phyloP scores from a whole-genome alignment of 2,113 vertebrate species.

The western clawed frog (Xenopus tropicalis) region UCB_Xtro_10.0 CM004447.2:77536501-77537000 shows the following conservation, averaged over 20 bases:
- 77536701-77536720: constrained; percentile 11
- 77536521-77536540: constrained; percentile 9
- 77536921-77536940: neutral
- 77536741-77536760: constrained; percentile 6
- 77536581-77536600: constrained; percentile 28
- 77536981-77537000: neutral
- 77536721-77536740: neutral
- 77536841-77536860: neutral
- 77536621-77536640: neutral
- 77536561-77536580: constrained; percentile 25
- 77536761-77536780: constrained; percentile 15
- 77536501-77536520: constrained; percentile 23
- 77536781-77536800: constrained; percentile 29
- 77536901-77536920: neutral
- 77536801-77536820: constrained; percentile 30
- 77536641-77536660: constrained; percentile 19
- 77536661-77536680: neutral
- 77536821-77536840: constrained; percentile 26
- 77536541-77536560: constrained; percentile 31
- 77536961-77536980: neutral
- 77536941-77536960: neutral
- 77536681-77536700: neutral
- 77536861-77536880: constrained; percentile 5
- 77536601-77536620: constrained; percentile 25
- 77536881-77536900: constrained; percentile 5